These are phyloP conservation scores for Benthochromis sp. DNA, from an alignment of 2,113 vertebrate genomes.

Conservation along the genomic window DNA sequence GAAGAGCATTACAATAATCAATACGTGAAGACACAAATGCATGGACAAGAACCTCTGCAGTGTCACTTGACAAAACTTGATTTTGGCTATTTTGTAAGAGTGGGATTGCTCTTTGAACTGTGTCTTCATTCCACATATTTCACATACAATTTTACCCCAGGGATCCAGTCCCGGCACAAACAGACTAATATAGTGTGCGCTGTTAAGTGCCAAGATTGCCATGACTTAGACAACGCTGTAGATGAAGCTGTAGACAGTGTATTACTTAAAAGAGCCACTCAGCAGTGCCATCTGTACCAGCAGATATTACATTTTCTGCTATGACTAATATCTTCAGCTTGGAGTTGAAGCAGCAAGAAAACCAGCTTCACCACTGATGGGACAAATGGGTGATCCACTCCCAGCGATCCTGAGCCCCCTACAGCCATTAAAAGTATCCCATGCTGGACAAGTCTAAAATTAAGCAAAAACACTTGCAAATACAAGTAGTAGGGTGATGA, in stretches of 20 bases:
- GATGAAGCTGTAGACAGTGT: background rate
- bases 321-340: background rate
- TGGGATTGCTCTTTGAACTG: background rate
- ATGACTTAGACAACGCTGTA: background rate
- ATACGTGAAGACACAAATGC: background rate
- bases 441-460: background rate
- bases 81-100: background rate
- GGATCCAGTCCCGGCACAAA: background rate
- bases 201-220: background rate
- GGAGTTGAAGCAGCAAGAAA: background rate
- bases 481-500: background rate
- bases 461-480: background rate
- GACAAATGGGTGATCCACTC: background rate
- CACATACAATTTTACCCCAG: background rate
- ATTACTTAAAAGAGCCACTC: background rate
- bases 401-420: background rate
- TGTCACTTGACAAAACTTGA: background rate
- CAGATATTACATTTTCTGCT: background rate
- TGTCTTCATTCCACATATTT: background rate
- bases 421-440: background rate
- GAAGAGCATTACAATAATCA: background rate
- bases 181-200: background rate
- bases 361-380: background rate
- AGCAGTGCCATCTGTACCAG: background rate
- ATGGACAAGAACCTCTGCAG: background rate